These are phyloP conservation scores for Bufo bufo DNA, from an alignment of 2,113 vertebrate species.

Conservation along the genomic window DNA sequence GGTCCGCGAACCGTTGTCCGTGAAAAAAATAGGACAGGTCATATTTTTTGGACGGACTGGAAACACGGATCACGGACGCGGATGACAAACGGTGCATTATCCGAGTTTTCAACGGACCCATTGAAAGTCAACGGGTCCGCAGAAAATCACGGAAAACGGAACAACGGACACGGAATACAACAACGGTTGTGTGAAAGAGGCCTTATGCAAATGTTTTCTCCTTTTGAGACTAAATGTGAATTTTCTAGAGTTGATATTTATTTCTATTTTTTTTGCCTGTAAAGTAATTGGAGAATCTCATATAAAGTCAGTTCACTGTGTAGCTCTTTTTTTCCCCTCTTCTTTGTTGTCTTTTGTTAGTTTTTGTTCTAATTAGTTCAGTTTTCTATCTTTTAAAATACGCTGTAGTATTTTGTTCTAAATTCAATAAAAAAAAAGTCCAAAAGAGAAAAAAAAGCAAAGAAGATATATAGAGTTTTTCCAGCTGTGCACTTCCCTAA, in stretches of 20 bases:
- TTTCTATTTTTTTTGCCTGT: neutral
- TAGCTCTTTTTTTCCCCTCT: neutral
- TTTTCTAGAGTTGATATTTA: no score
- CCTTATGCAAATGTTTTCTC: no score
- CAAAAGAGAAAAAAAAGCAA: neutral
- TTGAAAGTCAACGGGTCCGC: no score
- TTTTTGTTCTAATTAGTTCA: neutral
- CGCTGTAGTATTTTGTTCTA: neutral
- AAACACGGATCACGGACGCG: no score
- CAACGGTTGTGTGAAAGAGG: no score
- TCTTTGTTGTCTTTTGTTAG: neutral
- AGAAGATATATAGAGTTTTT: constrained; percentile 22
- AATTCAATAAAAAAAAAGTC: constrained; percentile 23
- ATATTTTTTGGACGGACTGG: no score
- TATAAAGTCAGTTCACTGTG: neutral
- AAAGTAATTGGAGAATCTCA: neutral
- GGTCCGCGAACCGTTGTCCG: no score
- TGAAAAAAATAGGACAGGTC: no score
- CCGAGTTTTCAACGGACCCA: no score
- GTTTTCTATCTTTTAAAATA: neutral
- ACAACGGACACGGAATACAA: no score
- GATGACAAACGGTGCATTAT: no score
- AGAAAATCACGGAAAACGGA: no score
- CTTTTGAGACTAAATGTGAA: neutral
- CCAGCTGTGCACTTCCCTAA: neutral